phyloP scores from a whole-genome alignment of 2,113 vertebrate genomes.

The Anolis sagrei region DNA sequence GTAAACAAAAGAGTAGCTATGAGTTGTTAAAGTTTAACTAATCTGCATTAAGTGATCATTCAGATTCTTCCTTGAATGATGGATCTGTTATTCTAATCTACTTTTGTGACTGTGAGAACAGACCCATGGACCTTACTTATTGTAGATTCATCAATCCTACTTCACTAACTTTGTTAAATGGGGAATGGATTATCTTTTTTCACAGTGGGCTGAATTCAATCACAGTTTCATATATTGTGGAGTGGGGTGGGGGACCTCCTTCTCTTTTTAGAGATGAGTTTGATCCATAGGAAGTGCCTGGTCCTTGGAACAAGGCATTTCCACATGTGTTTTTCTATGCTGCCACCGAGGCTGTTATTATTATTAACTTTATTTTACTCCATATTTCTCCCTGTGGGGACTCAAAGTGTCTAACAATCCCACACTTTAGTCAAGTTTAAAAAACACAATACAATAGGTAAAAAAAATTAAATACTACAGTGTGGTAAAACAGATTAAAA shows the following conservation, averaged over 20 bases:
- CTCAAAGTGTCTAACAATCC: no score
- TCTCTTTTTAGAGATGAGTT: neutral
- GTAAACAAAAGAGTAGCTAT: conserved; percentile 7
- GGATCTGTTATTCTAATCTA: conserved; percentile 1
- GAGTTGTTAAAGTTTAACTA: conserved; percentile 17
- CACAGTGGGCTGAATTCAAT: neutral
- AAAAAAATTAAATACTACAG: no score
- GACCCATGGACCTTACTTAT: neutral
- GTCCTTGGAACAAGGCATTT: neutral
- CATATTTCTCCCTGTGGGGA: no score
- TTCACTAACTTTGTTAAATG: neutral
- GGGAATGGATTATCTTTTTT: neutral
- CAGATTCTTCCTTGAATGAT: neutral
- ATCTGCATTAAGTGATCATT: conserved; percentile 8
- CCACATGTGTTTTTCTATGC: neutral
- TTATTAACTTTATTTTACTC: no score
- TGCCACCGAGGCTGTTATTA: no score
- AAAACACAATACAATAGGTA: no score
- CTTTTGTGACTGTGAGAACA: neutral
- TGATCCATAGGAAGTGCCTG: neutral
- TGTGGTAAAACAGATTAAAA: no score
- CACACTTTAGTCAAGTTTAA: no score
- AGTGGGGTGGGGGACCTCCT: neutral
- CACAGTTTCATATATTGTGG: neutral
- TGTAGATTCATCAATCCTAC: neutral